These are phyloP conservation scores for Agrochola circellaris DNA, from an alignment of 2,888 invertebrate species.

Conservation along the genomic window DNA sequence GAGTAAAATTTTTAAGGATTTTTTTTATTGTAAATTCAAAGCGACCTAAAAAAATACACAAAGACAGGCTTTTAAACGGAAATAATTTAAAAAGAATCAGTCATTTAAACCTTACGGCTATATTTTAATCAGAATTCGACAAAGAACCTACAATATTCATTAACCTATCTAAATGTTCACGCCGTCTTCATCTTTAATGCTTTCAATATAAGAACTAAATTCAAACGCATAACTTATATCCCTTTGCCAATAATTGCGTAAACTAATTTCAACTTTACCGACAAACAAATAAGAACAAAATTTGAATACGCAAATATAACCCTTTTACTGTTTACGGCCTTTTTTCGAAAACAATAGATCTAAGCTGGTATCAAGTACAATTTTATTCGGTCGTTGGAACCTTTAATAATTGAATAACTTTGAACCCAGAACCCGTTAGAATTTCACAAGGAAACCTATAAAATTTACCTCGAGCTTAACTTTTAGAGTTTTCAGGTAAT, in stretches of 20 bases:
- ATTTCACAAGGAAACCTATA: slow-evolving; percentile 68
- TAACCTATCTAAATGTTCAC: slow-evolving; percentile 25
- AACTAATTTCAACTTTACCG: slow-evolving; percentile 29
- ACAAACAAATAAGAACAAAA: slow-evolving; percentile 19
- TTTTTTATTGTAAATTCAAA: not conserved
- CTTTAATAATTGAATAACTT: slow-evolving; percentile 66
- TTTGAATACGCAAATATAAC: slow-evolving; percentile 29
- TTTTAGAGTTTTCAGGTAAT: slow-evolving; percentile 71
- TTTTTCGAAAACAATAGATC: slow-evolving; percentile 63
- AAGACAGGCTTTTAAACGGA: slow-evolving; percentile 24
- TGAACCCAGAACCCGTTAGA: slow-evolving; percentile 53
- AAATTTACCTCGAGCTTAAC: slow-evolving; percentile 69
- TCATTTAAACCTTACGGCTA: slow-evolving; percentile 47
- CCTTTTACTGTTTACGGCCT: slow-evolving; percentile 58
- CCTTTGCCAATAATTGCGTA: slow-evolving; percentile 10
- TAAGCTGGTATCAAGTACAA: slow-evolving; percentile 54
- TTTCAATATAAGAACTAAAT: slow-evolving; percentile 20
- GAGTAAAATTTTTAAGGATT: not conserved
- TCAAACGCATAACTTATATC: slow-evolving; percentile 8
- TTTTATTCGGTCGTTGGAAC: slow-evolving; percentile 59
- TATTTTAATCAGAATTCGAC: slow-evolving; percentile 61
- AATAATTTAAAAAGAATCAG: slow-evolving; percentile 44
- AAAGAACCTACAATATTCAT: slow-evolving; percentile 51
- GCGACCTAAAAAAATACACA: not conserved
- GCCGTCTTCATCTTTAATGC: slow-evolving; percentile 13